Conservation (phyloP, 2,797 vertebrate species). For the Taeniopygia guttata region DNA sequence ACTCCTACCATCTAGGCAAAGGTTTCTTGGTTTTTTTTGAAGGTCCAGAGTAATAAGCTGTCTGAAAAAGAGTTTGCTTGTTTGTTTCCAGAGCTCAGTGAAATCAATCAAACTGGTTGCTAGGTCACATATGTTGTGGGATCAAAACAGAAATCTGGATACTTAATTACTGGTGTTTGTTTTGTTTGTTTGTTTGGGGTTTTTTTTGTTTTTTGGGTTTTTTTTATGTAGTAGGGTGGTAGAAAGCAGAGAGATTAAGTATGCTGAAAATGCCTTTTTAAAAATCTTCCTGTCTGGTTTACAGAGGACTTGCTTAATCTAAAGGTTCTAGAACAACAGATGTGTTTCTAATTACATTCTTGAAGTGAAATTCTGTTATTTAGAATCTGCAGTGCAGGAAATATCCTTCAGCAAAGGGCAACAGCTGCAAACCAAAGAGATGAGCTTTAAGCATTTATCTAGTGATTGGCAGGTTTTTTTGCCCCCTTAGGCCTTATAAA, state of each 20-base stretch:
- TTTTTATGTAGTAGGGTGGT: neutral
- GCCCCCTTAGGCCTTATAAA: constrained; percentile 26
- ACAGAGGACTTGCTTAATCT: neutral
- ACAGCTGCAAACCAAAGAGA: constrained; percentile 66
- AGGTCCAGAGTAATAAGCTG: neutral
- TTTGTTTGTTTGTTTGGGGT: neutral
- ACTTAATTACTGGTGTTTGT: neutral
- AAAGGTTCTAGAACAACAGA: constrained; percentile 56
- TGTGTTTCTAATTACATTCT: constrained; percentile 67
- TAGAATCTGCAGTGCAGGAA: constrained; percentile 29
- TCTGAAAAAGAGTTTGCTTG: neutral
- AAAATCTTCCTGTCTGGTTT: neutral
- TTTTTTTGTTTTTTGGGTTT: neutral
- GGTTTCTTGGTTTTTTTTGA: neutral
- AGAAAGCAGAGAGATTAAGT: neutral
- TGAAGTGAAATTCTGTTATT: constrained; percentile 62
- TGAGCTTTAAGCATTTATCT: constrained; percentile 62
- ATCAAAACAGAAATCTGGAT: neutral
- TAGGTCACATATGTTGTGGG: neutral
- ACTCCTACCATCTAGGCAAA: neutral
- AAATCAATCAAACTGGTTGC: neutral
- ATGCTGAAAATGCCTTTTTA: neutral
- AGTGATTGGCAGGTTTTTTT: constrained; percentile 29
- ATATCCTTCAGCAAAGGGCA: constrained; percentile 65
- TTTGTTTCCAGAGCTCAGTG: neutral